These are phyloP conservation scores for Camponotus vicinus DNA, from an alignment of 1,140 invertebrate genomes.

Conservation along the genomic window DNA sequence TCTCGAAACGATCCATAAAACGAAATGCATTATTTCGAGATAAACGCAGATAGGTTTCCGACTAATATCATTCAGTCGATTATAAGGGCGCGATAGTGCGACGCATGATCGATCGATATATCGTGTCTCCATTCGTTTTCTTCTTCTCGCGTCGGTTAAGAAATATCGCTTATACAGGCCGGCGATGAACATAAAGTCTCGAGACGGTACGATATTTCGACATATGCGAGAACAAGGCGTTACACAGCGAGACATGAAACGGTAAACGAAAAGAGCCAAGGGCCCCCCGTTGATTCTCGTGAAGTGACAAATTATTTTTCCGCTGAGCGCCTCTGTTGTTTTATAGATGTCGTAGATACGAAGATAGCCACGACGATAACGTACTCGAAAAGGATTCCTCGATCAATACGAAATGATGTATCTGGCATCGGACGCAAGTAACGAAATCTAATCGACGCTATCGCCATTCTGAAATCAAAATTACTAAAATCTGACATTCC, in stretches of 20 bases:
- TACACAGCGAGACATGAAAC: slow-evolving; percentile 20
- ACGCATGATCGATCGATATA: slow-evolving; percentile 42
- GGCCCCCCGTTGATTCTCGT: slow-evolving; percentile 56
- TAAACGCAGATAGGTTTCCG: neutral
- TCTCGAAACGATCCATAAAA: neutral
- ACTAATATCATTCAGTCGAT: neutral
- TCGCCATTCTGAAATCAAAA: neutral
- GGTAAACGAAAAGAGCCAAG: neutral
- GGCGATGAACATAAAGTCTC: slow-evolving; percentile 21
- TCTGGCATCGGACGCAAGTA: slow-evolving; percentile 14
- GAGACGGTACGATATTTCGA: slow-evolving; percentile 48
- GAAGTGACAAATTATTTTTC: slow-evolving; percentile 72
- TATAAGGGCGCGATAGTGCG: slow-evolving; percentile 13
- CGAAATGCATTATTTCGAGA: slow-evolving; percentile 4
- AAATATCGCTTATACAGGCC: slow-evolving; percentile 33
- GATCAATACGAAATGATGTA: slow-evolving; percentile 14
- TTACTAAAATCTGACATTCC: neutral
- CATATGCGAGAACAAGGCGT: slow-evolving; percentile 59
- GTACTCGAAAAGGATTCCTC: neutral
- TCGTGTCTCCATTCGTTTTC: neutral
- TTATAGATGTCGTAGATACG: neutral
- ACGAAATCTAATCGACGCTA: neutral
- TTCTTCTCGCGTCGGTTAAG: slow-evolving; percentile 26
- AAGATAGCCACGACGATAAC: slow-evolving; percentile 57
- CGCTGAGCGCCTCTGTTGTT: neutral